These are phyloP conservation scores for Columba livia DNA, from an alignment of 2,113 vertebrate genomes.

Conservation along the genomic window DNA sequence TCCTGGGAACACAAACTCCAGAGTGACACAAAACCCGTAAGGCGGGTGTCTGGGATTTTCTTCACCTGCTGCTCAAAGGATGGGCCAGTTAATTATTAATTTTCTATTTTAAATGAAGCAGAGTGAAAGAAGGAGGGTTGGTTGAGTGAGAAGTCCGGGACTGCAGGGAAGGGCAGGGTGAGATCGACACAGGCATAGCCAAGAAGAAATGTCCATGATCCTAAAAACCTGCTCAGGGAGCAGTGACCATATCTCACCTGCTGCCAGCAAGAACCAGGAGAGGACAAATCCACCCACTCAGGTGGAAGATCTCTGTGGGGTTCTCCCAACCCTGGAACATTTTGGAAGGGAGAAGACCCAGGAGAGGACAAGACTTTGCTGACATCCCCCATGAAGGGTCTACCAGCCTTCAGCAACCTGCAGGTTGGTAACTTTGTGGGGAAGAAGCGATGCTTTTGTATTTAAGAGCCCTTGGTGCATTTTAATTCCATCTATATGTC, in stretches of 20 bases:
- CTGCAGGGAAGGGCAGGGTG: neutral
- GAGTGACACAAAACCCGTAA: neutral
- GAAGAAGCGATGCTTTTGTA: neutral
- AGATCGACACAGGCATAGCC: neutral
- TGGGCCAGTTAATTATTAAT: neutral
- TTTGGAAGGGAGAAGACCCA: neutral
- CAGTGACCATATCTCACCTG: fast-evolving
- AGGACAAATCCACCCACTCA: neutral
- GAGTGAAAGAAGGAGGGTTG: neutral
- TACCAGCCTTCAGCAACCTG: neutral
- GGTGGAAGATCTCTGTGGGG: neutral
- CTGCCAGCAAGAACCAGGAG: neutral
- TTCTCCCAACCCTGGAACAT: neutral
- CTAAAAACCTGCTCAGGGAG: neutral
- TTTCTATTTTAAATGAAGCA: neutral
- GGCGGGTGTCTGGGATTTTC: neutral
- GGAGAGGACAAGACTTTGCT: neutral
- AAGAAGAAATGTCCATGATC: neutral
- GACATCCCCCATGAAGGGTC: neutral
- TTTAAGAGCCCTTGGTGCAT: neutral
- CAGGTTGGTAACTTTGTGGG: fast-evolving
- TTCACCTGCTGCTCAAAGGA: neutral
- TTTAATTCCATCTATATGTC: neutral
- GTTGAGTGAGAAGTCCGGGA: neutral
- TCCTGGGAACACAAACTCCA: neutral